phyloP scores from a whole-genome alignment of 1,140 invertebrate species.

The Druon quercuslanigerum region DNA sequence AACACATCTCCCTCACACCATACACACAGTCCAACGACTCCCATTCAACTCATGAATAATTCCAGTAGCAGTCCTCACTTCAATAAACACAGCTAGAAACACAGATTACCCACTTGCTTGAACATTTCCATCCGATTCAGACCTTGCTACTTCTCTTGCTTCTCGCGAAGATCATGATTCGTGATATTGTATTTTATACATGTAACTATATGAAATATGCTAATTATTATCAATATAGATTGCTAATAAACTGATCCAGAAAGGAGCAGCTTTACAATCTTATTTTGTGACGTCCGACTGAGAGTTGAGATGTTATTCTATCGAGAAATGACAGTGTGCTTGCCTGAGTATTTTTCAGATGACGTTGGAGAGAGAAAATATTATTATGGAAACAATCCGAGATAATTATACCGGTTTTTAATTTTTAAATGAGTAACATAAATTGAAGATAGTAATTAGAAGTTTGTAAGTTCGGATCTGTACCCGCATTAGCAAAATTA shows the following conservation, averaged over 20 bases:
- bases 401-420: neutral
- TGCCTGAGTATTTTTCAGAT: neutral
- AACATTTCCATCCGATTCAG: conserved; percentile 53
- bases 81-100: conserved; percentile 73
- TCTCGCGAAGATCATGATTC: conserved; percentile 57
- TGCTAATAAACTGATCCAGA: conserved; percentile 67
- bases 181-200: conserved; percentile 70
- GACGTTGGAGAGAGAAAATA: neutral
- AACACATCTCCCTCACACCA: conserved; percentile 64
- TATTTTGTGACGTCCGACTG: conserved; percentile 31
- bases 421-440: conserved; percentile 8
- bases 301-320: neutral
- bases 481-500: conserved; percentile 12
- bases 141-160: conserved; percentile 40
- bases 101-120: conserved; percentile 49
- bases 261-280: conserved; percentile 53
- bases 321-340: conserved; percentile 1
- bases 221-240: conserved; percentile 64
- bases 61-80: conserved; percentile 68
- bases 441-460: conserved; percentile 5
- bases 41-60: conserved; percentile 72
- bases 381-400: neutral
- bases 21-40: conserved; percentile 64
- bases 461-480: conserved; percentile 15
- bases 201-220: conserved; percentile 66